phyloP scores from a whole-genome alignment of 64 coral and sea anemone species.

The Orbicella faveolata region DNA sequence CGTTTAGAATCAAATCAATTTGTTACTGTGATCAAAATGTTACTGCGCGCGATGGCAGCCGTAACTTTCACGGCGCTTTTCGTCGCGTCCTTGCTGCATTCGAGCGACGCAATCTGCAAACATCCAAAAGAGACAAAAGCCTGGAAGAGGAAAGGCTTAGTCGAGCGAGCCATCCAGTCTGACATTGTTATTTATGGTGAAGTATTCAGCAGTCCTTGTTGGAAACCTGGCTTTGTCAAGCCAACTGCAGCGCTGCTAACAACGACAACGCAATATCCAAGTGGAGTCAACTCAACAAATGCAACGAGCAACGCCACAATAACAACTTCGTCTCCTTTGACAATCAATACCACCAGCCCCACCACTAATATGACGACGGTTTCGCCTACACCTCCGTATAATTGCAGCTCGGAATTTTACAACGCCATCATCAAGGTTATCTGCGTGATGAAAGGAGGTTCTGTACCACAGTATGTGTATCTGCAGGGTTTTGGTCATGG shows the following conservation, averaged over 20 bases:
- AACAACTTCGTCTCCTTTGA: not conserved
- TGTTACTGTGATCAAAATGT: not conserved
- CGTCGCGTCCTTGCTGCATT: not conserved
- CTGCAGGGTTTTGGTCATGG: slow-evolving; percentile 27
- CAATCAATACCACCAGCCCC: not conserved
- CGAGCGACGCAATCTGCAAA: slow-evolving; percentile 17
- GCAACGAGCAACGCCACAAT: not conserved
- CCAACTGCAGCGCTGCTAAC: not conserved
- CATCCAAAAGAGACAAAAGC: slow-evolving; percentile 13
- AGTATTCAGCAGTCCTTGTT: slow-evolving; percentile 67
- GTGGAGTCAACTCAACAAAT: not conserved
- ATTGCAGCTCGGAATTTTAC: slow-evolving; percentile 37
- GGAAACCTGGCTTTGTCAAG: slow-evolving; percentile 39
- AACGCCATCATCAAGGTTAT: slow-evolving; percentile 19
- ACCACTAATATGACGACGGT: not conserved
- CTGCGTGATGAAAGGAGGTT: slow-evolving; percentile 35
- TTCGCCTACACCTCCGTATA: slow-evolving; percentile 4
- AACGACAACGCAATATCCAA: not conserved
- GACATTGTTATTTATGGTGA: slow-evolving; percentile 77
- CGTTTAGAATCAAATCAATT: not conserved
- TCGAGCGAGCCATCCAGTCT: slow-evolving; percentile 64
- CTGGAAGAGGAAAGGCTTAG: slow-evolving; percentile 44
- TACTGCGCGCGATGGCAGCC: not conserved
- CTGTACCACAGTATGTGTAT: not conserved
- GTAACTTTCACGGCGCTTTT: not conserved